Evolutionary conservation across 2,113 vertebrate genomes (phyloP).

Genomic region (Genyomyrus donnyi): DNA sequence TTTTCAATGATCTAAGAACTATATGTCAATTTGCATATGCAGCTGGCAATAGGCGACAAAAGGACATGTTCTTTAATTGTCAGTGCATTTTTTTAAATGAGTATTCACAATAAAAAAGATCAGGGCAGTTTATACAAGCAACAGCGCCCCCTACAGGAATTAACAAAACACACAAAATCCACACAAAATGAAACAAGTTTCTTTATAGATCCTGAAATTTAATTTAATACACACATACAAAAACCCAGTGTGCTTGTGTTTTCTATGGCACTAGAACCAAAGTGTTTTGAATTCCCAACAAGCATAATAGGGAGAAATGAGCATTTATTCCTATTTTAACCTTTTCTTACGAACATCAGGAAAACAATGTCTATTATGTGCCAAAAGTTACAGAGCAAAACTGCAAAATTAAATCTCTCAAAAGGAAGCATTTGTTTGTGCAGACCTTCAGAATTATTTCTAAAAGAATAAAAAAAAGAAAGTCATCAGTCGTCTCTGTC

Average conservation of each 20-base stretch:
- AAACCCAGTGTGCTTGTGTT: constrained; percentile 44
- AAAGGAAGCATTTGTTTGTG: neutral
- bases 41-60: neutral
- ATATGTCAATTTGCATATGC: neutral
- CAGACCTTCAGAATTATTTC: neutral
- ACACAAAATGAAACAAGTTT: constrained; percentile 12
- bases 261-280: constrained; percentile 10
- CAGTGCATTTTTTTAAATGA: neutral
- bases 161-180: neutral
- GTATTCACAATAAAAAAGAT: neutral
- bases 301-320: neutral
- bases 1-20: neutral
- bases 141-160: constrained; percentile 9
- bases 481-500: constrained; percentile 55
- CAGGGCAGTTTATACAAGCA: neutral
- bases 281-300: neutral
- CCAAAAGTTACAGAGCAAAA: neutral
- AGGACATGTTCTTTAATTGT: neutral
- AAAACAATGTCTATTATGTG: neutral
- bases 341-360: neutral
- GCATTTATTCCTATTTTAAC: neutral
- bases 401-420: neutral
- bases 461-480: constrained; percentile 26
- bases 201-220: constrained; percentile 70
- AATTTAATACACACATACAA: constrained; percentile 63